Evolutionary conservation across 2,113 vertebrate genomes (phyloP), one percentile per base, ranked within the genome.

Genomic region (Cavia aperea): DNA sequence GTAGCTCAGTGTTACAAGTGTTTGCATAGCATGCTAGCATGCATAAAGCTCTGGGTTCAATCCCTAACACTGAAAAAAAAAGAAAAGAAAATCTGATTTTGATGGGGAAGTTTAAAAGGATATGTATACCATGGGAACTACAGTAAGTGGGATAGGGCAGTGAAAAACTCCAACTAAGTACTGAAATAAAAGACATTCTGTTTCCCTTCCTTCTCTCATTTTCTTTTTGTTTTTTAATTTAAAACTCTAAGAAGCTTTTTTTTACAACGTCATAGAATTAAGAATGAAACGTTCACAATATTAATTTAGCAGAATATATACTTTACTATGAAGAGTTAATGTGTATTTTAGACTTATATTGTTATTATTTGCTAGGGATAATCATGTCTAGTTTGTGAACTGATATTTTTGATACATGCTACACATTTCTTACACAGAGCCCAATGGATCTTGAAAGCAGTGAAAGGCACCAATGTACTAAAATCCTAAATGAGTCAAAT

Each of bases 251-350:
- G 81, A 75, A 51, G 10, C 63, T 46, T 51, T 90, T 85, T n/a
- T 88, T 90, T 92, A 92, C 31, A 58, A 65, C 60, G 51, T 77
- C 68, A 92, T 21, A 65, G 78, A 93, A 94, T 68, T 33, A 88
- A 87, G 77, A 91, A 88, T 29, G 31, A 92, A 94, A 75, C 6
- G 23, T 77, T 79, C 36, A 36, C 36, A 31, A 46, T 4, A 82
- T 11, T 68, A 39, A 86, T 51, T 86, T 60, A 85, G n/a, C 1
- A 66, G 49, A n/a, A 88, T 6, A 10, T n/a, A 79, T 46, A 65
- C 33, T 86, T 86, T 60, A 75, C 86, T 36, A 56, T 46, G 81
- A 92, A 33, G 36, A 81, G 16, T 81, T 62, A 81, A 89, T 24
- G 4, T 33, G 18, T 26, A 49, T 92, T 33, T 89, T 62, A 23